phyloP scores from a whole-genome alignment of 2,888 invertebrate species.

The Agrochola lychnidis region DNA sequence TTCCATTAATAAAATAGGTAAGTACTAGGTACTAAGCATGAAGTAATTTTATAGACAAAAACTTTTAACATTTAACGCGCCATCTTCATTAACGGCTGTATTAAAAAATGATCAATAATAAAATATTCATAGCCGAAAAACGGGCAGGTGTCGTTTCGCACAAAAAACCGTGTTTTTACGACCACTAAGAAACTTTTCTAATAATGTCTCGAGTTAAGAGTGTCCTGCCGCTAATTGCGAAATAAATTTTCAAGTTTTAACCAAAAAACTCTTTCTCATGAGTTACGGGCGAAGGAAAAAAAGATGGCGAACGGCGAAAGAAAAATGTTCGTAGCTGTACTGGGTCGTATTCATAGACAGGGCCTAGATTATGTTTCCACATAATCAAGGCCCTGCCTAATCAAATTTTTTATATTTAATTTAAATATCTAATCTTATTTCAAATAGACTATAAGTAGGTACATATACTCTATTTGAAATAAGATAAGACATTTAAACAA shows the following conservation, averaged over 20 bases:
- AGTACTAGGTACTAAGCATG: neutral
- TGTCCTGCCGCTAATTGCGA: conserved; percentile 87
- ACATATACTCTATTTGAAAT: no score
- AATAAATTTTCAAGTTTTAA: conserved; percentile 89
- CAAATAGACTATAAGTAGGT: no score
- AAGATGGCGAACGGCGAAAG: conserved; percentile 69
- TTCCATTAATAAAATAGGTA: neutral
- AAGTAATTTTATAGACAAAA: neutral
- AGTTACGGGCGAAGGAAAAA: conserved; percentile 82
- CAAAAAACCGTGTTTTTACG: conserved; percentile 86
- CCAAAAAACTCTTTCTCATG: conserved; percentile 84
- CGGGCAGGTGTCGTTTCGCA: conserved; percentile 78
- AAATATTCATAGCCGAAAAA: conserved; percentile 64
- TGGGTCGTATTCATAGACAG: conserved; percentile 57
- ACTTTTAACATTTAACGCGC: neutral
- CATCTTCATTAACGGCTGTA: conserved; percentile 37
- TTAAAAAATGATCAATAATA: conserved; percentile 63
- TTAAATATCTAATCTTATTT: no score
- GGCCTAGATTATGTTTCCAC: neutral
- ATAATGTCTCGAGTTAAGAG: conserved; percentile 87
- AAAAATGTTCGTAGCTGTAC: conserved; percentile 59
- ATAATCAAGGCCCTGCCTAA: no score
- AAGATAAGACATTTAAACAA: no score
- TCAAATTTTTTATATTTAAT: no score
- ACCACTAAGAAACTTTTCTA: conserved; percentile 88